Evolutionary conservation across 2,797 vertebrate species (phyloP), one percentile per base, ranked within the genome.

Genomic region (Periophthalmus magnuspinnatus): DNA sequence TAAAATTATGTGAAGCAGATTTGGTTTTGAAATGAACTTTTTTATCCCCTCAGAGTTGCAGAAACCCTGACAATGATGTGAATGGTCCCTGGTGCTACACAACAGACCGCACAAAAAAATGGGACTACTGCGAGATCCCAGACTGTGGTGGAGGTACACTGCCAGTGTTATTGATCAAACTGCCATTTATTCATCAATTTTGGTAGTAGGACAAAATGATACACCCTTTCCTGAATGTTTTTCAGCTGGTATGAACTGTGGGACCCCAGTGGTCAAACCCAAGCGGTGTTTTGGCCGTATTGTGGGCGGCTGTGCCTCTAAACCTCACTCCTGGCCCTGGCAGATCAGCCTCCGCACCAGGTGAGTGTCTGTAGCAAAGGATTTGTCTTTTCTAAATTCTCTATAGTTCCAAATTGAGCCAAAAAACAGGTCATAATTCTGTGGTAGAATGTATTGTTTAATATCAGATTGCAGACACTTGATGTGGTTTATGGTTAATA

Each of bases 21-120:
- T 45, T 45, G 41, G 5, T 17, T 32, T 58, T 33, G 14, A 8
- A 32, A 8, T 47, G 5, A 10, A 50, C 8, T 13, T 68, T 11
- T 65, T n/a, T 24, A 11, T 21, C 13, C 8, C 58, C 4, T 47
- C 80, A 99, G 97, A 93, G 93, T 77, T 99, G 97, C 91, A 95
- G 97, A 62, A 99, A 98, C 84, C 97, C 97, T 11, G 97, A 99
- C 10, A 83, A 74, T 0, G 97, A 99, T 5, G 78, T 86, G 33
- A 96, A 95, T 2, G 97, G 97, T 9, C 97, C 97, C 1, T 99
- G 97, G 97, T 99, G 97, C 88, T 99, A 97, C 80, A 97, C 97
- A 0, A 97, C 70, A 21, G 94, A 95, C 75, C 84, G 74, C 0
- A 79, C 33, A 33, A 95, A 95, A 88, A 92, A 94, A 38, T 99